phyloP scores from a whole-genome alignment of 1,140 invertebrate genomes.

The Phymorhynchus buccinoides region DNA sequence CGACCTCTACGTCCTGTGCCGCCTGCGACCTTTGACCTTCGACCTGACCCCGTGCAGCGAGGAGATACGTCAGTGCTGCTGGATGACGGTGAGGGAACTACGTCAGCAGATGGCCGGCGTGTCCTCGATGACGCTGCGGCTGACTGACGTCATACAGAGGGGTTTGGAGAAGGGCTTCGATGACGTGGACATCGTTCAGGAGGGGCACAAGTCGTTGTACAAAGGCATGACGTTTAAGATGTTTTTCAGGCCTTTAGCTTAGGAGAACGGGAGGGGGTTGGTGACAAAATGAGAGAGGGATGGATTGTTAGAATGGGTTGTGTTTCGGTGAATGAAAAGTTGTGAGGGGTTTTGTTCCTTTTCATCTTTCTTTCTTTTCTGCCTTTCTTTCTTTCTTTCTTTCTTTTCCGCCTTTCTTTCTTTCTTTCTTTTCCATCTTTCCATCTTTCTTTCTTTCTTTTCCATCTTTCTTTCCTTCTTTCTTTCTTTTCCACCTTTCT shows the following conservation, averaged over 20 bases:
- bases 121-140: conserved; percentile 54
- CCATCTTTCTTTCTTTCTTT: no score
- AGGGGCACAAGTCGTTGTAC: conserved; percentile 61
- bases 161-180: conserved; percentile 63
- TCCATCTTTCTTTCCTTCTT: no score
- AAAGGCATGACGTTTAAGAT: conserved; percentile 61
- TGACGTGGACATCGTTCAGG: conserved; percentile 58
- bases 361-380: no score
- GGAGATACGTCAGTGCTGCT: conserved; percentile 85
- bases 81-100: conserved; percentile 78
- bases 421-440: no score
- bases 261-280: no score
- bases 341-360: no score
- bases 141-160: conserved; percentile 55
- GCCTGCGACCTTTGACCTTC: conserved; percentile 79
- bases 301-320: no score
- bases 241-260: conserved; percentile 55
- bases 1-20: conserved; percentile 87
- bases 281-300: no score
- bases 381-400: no score
- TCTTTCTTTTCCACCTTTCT: no score
- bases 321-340: no score
- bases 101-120: conserved; percentile 42
- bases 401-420: no score
- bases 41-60: conserved; percentile 80